Evolutionary conservation across 2,888 invertebrate species (phyloP), one percentile per base, ranked within the genome.

Genomic region (Agrochola macilenta): DNA sequence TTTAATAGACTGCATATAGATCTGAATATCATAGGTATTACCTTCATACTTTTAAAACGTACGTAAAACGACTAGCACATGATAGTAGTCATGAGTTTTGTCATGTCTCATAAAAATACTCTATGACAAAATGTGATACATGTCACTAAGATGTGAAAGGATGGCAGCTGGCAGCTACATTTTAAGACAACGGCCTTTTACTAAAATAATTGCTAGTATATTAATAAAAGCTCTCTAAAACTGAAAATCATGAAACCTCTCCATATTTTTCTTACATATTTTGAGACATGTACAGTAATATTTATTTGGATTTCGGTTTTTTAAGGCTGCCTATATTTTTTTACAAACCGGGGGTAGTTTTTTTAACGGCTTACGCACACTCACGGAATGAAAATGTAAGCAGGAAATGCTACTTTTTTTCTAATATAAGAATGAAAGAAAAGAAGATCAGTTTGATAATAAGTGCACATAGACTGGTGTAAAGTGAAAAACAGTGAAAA

Each of bases 1-100:
- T 70, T 72, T 39, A 57, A 73, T 69, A 84, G 87, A 86, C 87
- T 86, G 81, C 39, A 60, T 43, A 43, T 17, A 70, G 88, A 87
- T 87, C 87, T 84, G 88, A 88, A 75, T 80, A 78, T 57, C 64
- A 26, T 76, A 74, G 58, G 61, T 68, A 52, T 57, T 64, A 63
- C 60, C 66, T 75, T 69, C 23, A 26, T 69, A 68, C 35, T 63
- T 30, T 60, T 26, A 63, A 66, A 65, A 78, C 1, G 70, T 73
- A 85, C 43, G 57, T 20, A 76, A 61, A 68, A 49, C 63, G 43
- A 75, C 54, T 69, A 72, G 12, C 12, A 20, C 5, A 17, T 23
- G n/a, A 57, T 46, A 46, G 17, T 52, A 30, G 46, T 54, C 23
- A 26, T 30, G 20, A 46, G 52, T 74, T 43, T 76, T 39, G 14